Base-by-base conservation (phyloP, 2,888 invertebrate species). In the Lithodes maja region DNA sequence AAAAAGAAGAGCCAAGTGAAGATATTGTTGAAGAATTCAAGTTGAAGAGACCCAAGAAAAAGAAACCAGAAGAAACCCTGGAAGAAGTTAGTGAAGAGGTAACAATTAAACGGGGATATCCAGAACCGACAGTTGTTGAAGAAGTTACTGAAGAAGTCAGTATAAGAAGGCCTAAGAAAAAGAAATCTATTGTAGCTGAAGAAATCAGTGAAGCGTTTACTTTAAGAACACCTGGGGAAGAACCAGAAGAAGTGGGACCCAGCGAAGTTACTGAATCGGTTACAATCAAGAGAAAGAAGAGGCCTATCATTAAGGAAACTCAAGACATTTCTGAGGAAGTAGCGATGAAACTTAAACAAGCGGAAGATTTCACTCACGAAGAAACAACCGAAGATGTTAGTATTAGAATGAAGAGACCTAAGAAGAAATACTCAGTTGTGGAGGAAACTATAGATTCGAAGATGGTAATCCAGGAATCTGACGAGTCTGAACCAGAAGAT, bases 41-140 rank as follows among this genome's bases (percentile, higher is more conserved):
- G 89, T 90, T 94, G 83, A 89, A 93, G 82, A 83, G 93, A 74
- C 93, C 93, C 91, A 92, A 92, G 17, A 93, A 93, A 85, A 86
- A 87, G 68, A 82, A 77, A 0, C 68, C 86, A 3, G 91, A 90
- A 81, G 89, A 89, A 85, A 86, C 87, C 88, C 77, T 92, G 92
- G 95, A 95, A 94, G 95, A 94, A 92, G 94, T 95, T 87, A 94
- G 94, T 90, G 95, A 95, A 91, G 68, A 95, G 94, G 93, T 93
- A 93, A 88, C 94, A 94, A 87, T 86, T 92, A 91, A 78, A 12
- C 88, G 91, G 33, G 71, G 82, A n/a, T 77, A 81, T 55, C 90
- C 92, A 68, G 92, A 93, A 91, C 92, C 92, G 33, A 92, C 92
- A 52, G 92, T 92, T 52, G 85, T 92, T 2, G 92, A 89, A 75